Base-by-base conservation (phyloP, 2,113 vertebrate species). In the Pomatostomus ruficeps region DNA sequence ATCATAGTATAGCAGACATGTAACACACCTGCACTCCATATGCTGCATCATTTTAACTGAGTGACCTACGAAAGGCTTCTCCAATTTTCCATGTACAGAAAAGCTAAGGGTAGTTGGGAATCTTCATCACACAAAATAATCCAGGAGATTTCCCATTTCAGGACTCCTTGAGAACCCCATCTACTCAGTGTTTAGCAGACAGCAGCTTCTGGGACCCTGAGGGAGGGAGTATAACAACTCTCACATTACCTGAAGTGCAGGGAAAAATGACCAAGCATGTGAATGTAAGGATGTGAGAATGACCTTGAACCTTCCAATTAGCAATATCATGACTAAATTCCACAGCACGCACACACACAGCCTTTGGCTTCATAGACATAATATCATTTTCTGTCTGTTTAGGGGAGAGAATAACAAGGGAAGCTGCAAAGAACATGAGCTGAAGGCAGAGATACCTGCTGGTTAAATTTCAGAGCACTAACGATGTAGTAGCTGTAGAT, bases 311-410 rank as follows among this genome's bases (percentile, higher is more conserved):
- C 15, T 95, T 76, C 59, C 71, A 70, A 22, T 62, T 79, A 83
- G 51, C 88, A 91, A 45, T 62, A 78, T 71, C n/a, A 42, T 55
- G 6, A 73, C 26, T 58, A 51, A 91, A 90, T 74, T 89, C 61
- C 38, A 78, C 48, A 18, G 28, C 24, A 68, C 0, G 0, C 26
- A 20, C 17, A n/a, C 38, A 59, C 22, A 55, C 0, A 73, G 24
- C 42, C 51, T 88, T 52, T 89, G 63, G 45, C 45, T 91, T 87
- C 40, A 57, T 17, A 65, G n/a, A 57, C 19, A 19, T 81, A 78
- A 89, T 61, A 73, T 40, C 8, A 89, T n/a, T 51, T 33, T 40
- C 18, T 75, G 19, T 17, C 58, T 52, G 17, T 82, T 94, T 75
- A 15, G 45, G 33, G 5, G 6, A 12, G 10, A 74, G 12, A 59